phyloP scores from a whole-genome alignment of 2,113 vertebrate species.

The Psephotus haematonotus region DNA sequence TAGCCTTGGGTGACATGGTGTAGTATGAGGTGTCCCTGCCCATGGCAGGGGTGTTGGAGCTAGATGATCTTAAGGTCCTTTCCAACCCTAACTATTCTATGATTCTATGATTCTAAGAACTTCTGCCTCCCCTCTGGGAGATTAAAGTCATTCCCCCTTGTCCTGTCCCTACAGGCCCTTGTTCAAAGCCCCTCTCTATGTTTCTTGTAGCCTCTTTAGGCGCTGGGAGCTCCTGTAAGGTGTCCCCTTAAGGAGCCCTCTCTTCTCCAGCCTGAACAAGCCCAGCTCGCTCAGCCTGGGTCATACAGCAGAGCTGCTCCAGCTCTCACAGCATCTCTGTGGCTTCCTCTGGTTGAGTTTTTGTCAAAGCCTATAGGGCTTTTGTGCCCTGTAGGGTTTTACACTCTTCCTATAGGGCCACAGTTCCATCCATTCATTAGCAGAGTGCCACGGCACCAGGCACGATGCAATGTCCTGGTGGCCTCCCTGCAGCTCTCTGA shows the following conservation, averaged over 20 bases:
- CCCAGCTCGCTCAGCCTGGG: background rate
- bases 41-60: no score
- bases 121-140: background rate
- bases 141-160: background rate
- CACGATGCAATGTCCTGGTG: fast-evolving
- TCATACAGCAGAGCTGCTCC: background rate
- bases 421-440: background rate
- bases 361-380: background rate
- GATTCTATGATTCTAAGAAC: background rate
- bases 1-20: no score
- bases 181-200: background rate
- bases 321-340: background rate
- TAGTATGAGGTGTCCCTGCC: no score
- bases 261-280: background rate
- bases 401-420: fast-evolving
- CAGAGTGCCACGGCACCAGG: background rate
- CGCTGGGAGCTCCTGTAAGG: background rate
- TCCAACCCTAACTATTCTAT: no score
- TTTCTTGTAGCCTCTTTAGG: background rate
- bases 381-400: background rate
- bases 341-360: background rate
- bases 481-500: background rate
- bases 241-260: background rate
- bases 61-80: no score
- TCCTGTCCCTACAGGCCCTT: background rate